Base-by-base conservation (phyloP, 2,888 invertebrate genomes). In the Drosophila austrosaltans region DNA sequence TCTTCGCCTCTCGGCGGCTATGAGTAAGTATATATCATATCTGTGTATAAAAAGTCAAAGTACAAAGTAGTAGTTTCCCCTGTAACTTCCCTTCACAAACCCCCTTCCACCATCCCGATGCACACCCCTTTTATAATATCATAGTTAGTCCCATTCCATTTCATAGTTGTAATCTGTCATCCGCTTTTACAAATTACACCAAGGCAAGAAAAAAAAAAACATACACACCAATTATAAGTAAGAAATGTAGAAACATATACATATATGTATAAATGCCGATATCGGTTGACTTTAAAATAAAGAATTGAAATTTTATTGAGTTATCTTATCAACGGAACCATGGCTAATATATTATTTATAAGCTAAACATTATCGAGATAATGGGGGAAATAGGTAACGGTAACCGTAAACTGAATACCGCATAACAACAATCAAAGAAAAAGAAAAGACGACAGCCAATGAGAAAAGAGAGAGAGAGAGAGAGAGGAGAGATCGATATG, bases 361-460 rank as follows among this genome's bases (percentile, higher is more conserved):
- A 58, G 58, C 58, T 39, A 40, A 56, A 56, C 32, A 56, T 58
- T 58, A 58, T 40, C 10, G 48, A 48, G 48, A 48, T 48, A 48
- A 48, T 25, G 48, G 44, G 28, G 2, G 12, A 30, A 30, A 20
- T 32, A 32, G 44, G 44, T 48, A 48, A 48, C 4, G 48, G 48
- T 12, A 48, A 48, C 48, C 10, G 25, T 48, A 25, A 36, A 36
- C 16, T 20, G 32, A 36, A 36, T 2, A 36, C 56, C 22, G 56
- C 56, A 8, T 57, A 57, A 57, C 56, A 57, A 57, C 56, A 16
- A 36, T 36, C 8, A 8, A 8, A 36, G 5, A 28, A 36, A 2
- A 36, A 36, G 22, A 56, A 28, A 32, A 44, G 10, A 10, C 20
- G 16, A 8, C 20, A 1, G 7, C 1, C 5, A 44, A 12, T 4